These are phyloP conservation scores for Papilio helenus DNA, from an alignment of 1,140 invertebrate species.

Conservation along the genomic window DNA sequence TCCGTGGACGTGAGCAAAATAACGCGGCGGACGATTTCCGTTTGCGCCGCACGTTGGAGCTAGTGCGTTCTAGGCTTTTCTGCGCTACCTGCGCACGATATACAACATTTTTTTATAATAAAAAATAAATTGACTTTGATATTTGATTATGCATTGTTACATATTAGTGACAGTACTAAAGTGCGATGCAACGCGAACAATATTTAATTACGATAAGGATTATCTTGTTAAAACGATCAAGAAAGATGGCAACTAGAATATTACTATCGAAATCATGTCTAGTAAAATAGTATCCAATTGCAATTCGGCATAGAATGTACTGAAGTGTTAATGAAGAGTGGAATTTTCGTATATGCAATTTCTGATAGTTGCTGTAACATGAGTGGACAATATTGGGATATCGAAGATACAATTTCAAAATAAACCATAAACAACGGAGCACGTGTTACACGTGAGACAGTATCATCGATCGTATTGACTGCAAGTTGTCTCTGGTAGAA, in stretches of 20 bases:
- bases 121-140: background rate
- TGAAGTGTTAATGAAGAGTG: background rate
- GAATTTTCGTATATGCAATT: background rate
- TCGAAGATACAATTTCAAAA: background rate
- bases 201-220: too few relatives aligned
- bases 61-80: slow-evolving; percentile 16
- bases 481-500: slow-evolving; percentile 45
- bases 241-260: too few relatives aligned
- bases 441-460: background rate
- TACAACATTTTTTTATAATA: background rate
- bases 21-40: slow-evolving; percentile 32
- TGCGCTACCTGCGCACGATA: background rate
- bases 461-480: too few relatives aligned
- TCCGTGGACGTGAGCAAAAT: slow-evolving; percentile 38
- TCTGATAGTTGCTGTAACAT: too few relatives aligned
- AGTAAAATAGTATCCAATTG: background rate
- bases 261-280: too few relatives aligned
- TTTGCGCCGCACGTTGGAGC: background rate
- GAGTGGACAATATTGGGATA: background rate
- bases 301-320: too few relatives aligned
- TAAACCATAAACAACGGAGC: background rate
- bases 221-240: too few relatives aligned
- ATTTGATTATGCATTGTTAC: background rate
- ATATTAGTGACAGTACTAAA: too few relatives aligned
- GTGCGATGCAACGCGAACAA: too few relatives aligned